Base-by-base conservation (phyloP, 2,113 vertebrate species). In the Rhodinocichla rosea region DNA sequence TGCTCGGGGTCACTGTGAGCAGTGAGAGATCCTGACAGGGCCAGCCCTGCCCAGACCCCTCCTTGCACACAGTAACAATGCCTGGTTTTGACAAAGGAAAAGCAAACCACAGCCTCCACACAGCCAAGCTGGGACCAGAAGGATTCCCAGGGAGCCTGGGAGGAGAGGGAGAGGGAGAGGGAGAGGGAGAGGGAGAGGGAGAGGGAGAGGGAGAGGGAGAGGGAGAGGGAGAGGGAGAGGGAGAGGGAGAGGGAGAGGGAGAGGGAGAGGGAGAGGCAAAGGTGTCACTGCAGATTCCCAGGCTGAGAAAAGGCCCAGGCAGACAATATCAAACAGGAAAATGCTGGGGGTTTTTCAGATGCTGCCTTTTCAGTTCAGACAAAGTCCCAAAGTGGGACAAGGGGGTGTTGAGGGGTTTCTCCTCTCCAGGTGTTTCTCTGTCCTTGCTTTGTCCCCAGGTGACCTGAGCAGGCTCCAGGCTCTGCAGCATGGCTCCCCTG, bases 1-100 rank as follows among this genome's bases (percentile, higher is more conserved):
- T 4, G 23, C 47, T 24, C 1, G 2, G 22, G 21, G 45, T 47
- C 45, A 47, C 21, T 47, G 3, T 49, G 47, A 49, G 12, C 47
- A 49, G 22, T 21, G 20, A 49, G 47, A 49, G 13, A 49, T 8
- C 22, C 20, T n/a, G n/a, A n/a, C n/a, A n/a, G n/a, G n/a, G n/a
- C n/a, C n/a, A n/a, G n/a, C n/a, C n/a, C n/a, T n/a, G n/a, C n/a
- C n/a, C n/a, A n/a, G n/a, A n/a, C n/a, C n/a, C n/a, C n/a, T n/a
- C n/a, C n/a, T n/a, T n/a, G n/a, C n/a, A n/a, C n/a, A n/a, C n/a
- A n/a, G n/a, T n/a, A n/a, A n/a, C 77, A 92, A 52, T 12, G 65
- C 10, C 0, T 59, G 91, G 73, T 89, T 91, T 52, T 87, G 69
- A 91, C 67, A 89, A 89, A 95, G 42, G 23, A 80, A 80, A 81